Percentiles rank a stretch among this genome's conserved stretches.
Conservation (phyloP, 1,140 invertebrate species). For the Microplitis mediator region DNA sequence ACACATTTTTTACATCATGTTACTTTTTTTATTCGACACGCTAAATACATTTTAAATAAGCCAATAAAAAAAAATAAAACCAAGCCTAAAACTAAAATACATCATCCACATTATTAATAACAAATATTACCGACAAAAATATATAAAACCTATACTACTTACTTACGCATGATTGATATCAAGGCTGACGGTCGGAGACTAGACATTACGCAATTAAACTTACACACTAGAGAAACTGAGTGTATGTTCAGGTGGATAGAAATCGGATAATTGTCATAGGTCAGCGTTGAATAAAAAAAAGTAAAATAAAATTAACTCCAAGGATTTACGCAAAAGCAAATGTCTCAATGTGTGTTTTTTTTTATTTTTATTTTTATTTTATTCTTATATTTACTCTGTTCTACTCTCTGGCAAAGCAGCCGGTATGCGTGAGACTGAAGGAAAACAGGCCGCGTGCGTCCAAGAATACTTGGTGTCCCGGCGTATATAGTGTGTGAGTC, state of each 20-base stretch:
- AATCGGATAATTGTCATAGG: conserved; percentile 48
- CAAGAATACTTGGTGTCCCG: conserved; percentile 38
- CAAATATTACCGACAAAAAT: too few species aligned
- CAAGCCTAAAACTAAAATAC: too few species aligned
- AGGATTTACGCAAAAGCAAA: conserved; percentile 1
- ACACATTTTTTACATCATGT: neutral
- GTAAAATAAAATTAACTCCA: neutral
- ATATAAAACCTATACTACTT: too few species aligned
- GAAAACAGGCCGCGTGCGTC: conserved; percentile 42
- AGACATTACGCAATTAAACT: neutral
- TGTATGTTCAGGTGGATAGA: neutral
- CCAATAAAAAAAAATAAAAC: too few species aligned
- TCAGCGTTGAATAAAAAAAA: conserved; percentile 36
- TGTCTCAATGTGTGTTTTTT: neutral
- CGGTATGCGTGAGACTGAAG: conserved; percentile 28
- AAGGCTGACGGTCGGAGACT: too few species aligned
- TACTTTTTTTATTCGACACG: too few species aligned
- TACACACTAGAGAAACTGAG: too few species aligned
- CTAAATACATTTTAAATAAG: too few species aligned
- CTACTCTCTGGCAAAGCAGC: conserved; percentile 1
- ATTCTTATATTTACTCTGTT: neutral
- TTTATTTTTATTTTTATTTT: conserved; percentile 5
- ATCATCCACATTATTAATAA: too few species aligned
- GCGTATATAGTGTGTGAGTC: conserved; percentile 37
- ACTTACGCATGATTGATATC: too few species aligned